A percentile compares a stretch with the other conserved stretches of the same genome.
Conservation (phyloP, 2,797 vertebrate genomes). For the Coranthus polyacanthus region DNA sequence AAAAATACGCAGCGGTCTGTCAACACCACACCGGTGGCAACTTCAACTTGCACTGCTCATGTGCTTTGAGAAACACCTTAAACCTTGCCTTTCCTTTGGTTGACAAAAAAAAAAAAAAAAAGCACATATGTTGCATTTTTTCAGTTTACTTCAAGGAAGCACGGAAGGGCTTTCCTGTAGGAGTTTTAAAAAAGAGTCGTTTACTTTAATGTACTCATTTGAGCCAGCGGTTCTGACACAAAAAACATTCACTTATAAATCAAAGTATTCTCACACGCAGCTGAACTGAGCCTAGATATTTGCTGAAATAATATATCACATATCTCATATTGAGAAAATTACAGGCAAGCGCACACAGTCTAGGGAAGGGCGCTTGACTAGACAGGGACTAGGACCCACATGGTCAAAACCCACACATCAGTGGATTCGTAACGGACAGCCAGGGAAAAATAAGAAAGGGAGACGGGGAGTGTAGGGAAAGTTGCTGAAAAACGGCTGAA, state of each 20-base stretch:
- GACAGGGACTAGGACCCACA: slow-evolving; percentile 76
- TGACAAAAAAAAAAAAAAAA: too few relatives aligned
- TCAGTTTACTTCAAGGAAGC: neutral
- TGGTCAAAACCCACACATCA: slow-evolving; percentile 72
- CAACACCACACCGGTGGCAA: too few relatives aligned
- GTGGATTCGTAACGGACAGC: slow-evolving; percentile 52
- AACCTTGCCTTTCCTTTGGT: too few relatives aligned
- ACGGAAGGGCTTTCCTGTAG: neutral
- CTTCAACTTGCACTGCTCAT: too few relatives aligned
- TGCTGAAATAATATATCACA: slow-evolving; percentile 78
- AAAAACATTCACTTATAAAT: slow-evolving; percentile 69
- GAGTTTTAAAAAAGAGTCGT: slow-evolving; percentile 12
- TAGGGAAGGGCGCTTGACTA: slow-evolving; percentile 67
- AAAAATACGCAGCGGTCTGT: too few relatives aligned
- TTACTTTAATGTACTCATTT: slow-evolving; percentile 23
- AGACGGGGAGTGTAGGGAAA: slow-evolving; percentile 54
- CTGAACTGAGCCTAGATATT: slow-evolving; percentile 65
- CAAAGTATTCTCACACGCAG: slow-evolving; percentile 51
- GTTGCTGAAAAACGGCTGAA: slow-evolving; percentile 52
- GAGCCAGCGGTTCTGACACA: slow-evolving; percentile 43
- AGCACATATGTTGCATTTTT: neutral
- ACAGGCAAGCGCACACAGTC: slow-evolving; percentile 72
- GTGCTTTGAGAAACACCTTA: too few relatives aligned
- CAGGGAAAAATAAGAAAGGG: slow-evolving; percentile 63
- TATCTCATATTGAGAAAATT: slow-evolving; percentile 83